These are phyloP conservation scores for Corvus cornix DNA, from an alignment of 2,113 vertebrate species.

Conservation along the genomic window DNA sequence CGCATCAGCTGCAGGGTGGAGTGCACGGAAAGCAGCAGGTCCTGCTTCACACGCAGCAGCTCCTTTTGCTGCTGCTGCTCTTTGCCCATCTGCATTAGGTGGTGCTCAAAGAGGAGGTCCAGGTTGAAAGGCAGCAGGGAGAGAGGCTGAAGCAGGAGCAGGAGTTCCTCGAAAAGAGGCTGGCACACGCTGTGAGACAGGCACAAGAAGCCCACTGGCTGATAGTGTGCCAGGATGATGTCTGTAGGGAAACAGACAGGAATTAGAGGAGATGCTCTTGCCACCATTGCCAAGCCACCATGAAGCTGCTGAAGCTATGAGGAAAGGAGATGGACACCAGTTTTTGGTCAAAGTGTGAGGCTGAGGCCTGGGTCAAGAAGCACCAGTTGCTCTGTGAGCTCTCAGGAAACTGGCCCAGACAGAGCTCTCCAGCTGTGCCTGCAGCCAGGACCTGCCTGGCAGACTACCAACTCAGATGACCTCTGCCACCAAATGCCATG, in stretches of 20 bases:
- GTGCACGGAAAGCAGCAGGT: slow-evolving; percentile 81
- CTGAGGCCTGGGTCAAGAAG: neutral
- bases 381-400: neutral
- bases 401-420: neutral
- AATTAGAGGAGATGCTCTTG: neutral
- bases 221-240: slow-evolving; percentile 88
- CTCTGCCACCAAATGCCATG: neutral
- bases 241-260: slow-evolving; percentile 73
- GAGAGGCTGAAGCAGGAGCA: slow-evolving; percentile 93
- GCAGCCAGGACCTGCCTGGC: neutral
- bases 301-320: neutral
- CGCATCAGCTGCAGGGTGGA: slow-evolving; percentile 94
- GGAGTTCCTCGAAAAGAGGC: slow-evolving; percentile 88
- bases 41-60: slow-evolving; percentile 86
- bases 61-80: slow-evolving; percentile 91
- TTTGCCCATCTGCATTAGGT: slow-evolving; percentile 85
- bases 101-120: slow-evolving; percentile 91
- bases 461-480: neutral
- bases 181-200: slow-evolving; percentile 86
- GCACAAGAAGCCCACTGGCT: slow-evolving; percentile 88
- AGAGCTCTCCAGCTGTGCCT: neutral
- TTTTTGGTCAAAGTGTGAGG: neutral
- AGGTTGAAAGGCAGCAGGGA: slow-evolving; percentile 94
- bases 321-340: neutral
- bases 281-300: neutral